Base-by-base conservation (phyloP, 2,888 invertebrate species). In the Eurytoma adleriae region DNA sequence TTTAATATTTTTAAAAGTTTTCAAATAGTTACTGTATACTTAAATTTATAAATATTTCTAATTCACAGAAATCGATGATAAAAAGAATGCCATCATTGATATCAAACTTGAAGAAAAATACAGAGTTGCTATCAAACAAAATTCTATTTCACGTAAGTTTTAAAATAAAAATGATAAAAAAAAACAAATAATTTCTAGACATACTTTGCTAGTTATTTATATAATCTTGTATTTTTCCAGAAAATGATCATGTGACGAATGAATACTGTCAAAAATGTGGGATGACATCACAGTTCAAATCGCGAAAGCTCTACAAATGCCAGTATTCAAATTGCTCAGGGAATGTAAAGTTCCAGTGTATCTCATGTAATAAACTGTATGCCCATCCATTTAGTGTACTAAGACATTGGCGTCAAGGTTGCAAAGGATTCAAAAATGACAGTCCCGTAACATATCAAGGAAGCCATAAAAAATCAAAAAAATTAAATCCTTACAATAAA, bases 61-160 rank as follows among this genome's bases (percentile, higher is more conserved):
- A 24, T 68, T 7, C 4, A 40, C 7, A 68, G 67, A 68, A 24
- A 10, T 7, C 24, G 54, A 50, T 7, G 12, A 68, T 54, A 1
- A 24, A 24, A 27, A 48, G 3, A 27, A 52, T 50, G 24, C 12
- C 13, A 40, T 13, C 52, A 24, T 16, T 5, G 5, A 27, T 24
- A 16, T 27, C 4, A 50, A 68, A 18, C 27, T 52, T 14, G 67
- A 68, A 68, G 50, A 52, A 24, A 68, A 68, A 52, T 68, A 24
- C 16, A 68, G 24, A 24, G 52, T 68, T 16, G 24, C 50, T 16
- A 20, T 68, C 20, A 7, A 68, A 12, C 20, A 24, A 52, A 24
- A 24, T 52, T 16, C 16, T 12, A 57, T n/a, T 57, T 7, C 5
- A n/a, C n/a, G 61, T 61, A 61, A 61, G 61, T 40, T 40, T 40